Evolutionary conservation across 2,797 vertebrate species (phyloP).

Genomic region (Galago senegalensis): DNA sequence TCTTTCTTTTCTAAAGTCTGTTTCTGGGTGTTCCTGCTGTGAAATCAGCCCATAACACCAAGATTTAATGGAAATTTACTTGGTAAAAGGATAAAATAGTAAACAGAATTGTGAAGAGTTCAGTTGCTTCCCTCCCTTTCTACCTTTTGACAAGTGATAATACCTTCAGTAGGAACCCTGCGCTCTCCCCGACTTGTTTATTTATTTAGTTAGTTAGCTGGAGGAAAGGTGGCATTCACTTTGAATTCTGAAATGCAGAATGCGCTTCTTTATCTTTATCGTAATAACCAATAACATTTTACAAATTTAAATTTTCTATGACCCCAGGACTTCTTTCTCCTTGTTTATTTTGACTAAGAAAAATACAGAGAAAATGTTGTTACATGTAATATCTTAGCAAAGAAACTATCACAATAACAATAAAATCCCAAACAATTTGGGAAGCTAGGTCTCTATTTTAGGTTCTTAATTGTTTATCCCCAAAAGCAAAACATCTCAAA

Average conservation of each 20-base stretch:
- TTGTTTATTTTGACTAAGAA: constrained; percentile 3
- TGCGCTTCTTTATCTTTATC: neutral
- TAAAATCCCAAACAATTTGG: neutral
- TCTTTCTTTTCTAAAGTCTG: constrained; percentile 77
- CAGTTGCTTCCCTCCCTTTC: neutral
- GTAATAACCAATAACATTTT: neutral
- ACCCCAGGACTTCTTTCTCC: neutral
- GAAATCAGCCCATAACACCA: constrained; percentile 75
- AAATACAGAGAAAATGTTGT: neutral
- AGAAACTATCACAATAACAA: neutral
- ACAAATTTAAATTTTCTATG: neutral
- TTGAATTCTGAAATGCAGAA: constrained; percentile 15
- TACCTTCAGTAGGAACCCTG: constrained; percentile 2
- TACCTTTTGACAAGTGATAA: constrained; percentile 59
- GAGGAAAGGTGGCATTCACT: neutral
- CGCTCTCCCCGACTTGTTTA: neutral
- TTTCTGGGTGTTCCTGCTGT: constrained; percentile 79
- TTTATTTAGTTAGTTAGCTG: neutral
- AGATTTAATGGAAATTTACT: constrained; percentile 84
- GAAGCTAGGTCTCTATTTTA: neutral
- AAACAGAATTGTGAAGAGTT: constrained; percentile 71
- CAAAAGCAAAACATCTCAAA: constrained; percentile 21
- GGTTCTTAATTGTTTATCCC: constrained; percentile 32
- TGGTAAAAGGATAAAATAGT: constrained; percentile 77
- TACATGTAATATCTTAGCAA: neutral